Percentiles rank a stretch among this genome's conserved stretches.
Conservation (phyloP, 2,888 invertebrate species). For the Hedychridium roseum region DNA sequence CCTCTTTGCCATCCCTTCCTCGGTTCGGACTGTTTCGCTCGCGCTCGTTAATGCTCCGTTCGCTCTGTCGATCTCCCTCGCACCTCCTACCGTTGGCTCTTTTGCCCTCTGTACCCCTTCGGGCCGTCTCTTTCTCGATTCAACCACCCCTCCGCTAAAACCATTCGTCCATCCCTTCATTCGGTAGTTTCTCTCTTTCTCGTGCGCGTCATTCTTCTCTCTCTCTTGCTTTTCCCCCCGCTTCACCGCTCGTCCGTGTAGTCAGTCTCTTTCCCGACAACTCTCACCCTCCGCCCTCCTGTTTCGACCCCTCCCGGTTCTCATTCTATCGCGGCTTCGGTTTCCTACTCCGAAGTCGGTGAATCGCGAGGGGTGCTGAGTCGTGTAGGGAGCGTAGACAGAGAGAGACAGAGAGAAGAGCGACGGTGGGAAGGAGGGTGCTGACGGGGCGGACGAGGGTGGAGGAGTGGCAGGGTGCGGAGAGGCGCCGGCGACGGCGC, state of each 20-base stretch:
- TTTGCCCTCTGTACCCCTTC: too few species aligned
- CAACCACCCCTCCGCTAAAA: too few species aligned
- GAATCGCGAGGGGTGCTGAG: too few species aligned
- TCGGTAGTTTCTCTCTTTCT: too few species aligned
- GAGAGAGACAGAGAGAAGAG: slow-evolving; percentile 18
- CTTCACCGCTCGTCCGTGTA: neutral
- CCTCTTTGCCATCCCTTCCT: too few species aligned
- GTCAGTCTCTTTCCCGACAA: neutral
- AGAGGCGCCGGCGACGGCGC: slow-evolving; percentile 56
- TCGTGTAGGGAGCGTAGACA: neutral
- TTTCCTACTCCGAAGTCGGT: too few species aligned
- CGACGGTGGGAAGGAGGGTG: slow-evolving; percentile 20
- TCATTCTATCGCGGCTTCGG: too few species aligned
- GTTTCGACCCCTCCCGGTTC: slow-evolving; percentile 25
- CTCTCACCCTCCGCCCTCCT: slow-evolving; percentile 10
- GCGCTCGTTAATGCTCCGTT: slow-evolving; percentile 10
- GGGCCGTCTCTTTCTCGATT: too few species aligned
- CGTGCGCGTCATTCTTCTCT: too few species aligned
- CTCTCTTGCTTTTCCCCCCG: neutral
- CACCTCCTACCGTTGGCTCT: slow-evolving; percentile 8
- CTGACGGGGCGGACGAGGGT: slow-evolving; percentile 34
- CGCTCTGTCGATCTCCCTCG: slow-evolving; percentile 10
- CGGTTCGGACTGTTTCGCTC: too few species aligned
- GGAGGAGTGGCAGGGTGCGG: slow-evolving; percentile 45
- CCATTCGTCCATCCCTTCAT: too few species aligned